Evolutionary conservation across 1,140 invertebrate species (phyloP).

Genomic region (Zaprionus taronus): DNA sequence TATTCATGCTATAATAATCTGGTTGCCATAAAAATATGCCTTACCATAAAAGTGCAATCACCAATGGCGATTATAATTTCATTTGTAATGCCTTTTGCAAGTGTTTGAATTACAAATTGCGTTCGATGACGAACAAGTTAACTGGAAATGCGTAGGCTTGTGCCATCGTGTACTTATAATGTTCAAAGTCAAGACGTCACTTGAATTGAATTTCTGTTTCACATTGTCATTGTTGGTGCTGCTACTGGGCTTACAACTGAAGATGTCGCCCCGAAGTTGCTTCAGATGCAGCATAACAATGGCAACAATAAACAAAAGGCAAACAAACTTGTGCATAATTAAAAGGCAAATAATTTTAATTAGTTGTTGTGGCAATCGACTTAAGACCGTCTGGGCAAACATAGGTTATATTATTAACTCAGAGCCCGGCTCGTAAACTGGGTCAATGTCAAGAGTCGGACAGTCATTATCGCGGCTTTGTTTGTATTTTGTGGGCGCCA

Average conservation of each 20-base stretch:
- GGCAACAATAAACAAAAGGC: slow-evolving; percentile 28
- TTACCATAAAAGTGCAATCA: slow-evolving; percentile 6
- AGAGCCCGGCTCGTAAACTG: slow-evolving; percentile 55
- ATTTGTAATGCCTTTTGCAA: slow-evolving; percentile 32
- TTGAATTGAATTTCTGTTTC: slow-evolving; percentile 28
- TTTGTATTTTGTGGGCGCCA: slow-evolving; percentile 46
- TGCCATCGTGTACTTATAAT: slow-evolving; percentile 2
- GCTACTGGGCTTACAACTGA: slow-evolving; percentile 37
- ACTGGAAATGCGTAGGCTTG: slow-evolving; percentile 21
- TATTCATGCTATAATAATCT: background rate
- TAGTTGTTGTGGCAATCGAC: slow-evolving; percentile 69
- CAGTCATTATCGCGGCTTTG: slow-evolving; percentile 24
- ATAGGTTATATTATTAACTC: slow-evolving; percentile 4
- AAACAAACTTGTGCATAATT: slow-evolving; percentile 24
- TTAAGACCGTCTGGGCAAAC: background rate
- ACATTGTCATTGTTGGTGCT: slow-evolving; percentile 14
- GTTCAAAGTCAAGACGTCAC: slow-evolving; percentile 46
- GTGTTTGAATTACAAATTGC: slow-evolving; percentile 9
- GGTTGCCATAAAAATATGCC: background rate
- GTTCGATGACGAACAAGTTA: background rate
- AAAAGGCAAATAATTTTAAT: slow-evolving; percentile 68
- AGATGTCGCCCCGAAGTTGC: slow-evolving; percentile 67
- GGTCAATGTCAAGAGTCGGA: slow-evolving; percentile 71
- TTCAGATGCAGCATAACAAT: slow-evolving; percentile 40
- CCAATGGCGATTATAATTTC: slow-evolving; percentile 1